These are phyloP conservation scores for Drosophila funebris DNA, from an alignment of 1,140 invertebrate genomes.

Conservation along the genomic window DNA sequence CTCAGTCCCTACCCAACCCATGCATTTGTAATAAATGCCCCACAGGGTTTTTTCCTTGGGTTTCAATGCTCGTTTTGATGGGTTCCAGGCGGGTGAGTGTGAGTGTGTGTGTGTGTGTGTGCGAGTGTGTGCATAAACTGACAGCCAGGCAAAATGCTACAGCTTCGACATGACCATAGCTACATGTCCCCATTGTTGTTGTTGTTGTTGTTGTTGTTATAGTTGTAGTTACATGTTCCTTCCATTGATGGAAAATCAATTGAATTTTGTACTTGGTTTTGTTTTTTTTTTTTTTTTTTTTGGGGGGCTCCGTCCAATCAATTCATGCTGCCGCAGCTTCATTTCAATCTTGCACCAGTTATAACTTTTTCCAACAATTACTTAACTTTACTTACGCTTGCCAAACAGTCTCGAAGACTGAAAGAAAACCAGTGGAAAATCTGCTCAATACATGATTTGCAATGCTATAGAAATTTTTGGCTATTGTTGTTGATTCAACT, in stretches of 20 bases:
- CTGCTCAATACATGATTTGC: conserved; percentile 4
- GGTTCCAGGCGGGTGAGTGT: neutral
- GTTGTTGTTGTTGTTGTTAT: conserved; percentile 6
- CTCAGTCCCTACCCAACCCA: neutral
- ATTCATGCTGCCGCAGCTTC: conserved; percentile 33
- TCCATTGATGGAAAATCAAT: conserved; percentile 70
- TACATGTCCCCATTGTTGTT: conserved; percentile 13
- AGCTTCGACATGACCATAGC: conserved; percentile 15
- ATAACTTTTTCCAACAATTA: conserved; percentile 44
- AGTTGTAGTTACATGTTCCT: conserved; percentile 41
- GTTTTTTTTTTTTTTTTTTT: no score
- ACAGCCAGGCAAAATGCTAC: conserved; percentile 12
- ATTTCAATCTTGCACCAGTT: conserved; percentile 44
- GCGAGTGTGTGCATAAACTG: conserved; percentile 4
- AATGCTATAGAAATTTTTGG: neutral
- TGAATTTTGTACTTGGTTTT: conserved; percentile 53
- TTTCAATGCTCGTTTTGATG: conserved; percentile 41
- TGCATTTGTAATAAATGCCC: conserved; percentile 47
- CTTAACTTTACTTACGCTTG: conserved; percentile 20
- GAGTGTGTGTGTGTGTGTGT: neutral
- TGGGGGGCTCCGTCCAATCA: conserved; percentile 31
- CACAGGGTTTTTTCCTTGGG: conserved; percentile 21
- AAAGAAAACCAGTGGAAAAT: neutral
- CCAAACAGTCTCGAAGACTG: no score
- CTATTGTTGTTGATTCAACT: conserved; percentile 20